Percentiles rank a stretch among this genome's conserved stretches.
Evolutionary conservation across 2,888 invertebrate genomes (phyloP).

Genomic region (Catocala nupta): DNA sequence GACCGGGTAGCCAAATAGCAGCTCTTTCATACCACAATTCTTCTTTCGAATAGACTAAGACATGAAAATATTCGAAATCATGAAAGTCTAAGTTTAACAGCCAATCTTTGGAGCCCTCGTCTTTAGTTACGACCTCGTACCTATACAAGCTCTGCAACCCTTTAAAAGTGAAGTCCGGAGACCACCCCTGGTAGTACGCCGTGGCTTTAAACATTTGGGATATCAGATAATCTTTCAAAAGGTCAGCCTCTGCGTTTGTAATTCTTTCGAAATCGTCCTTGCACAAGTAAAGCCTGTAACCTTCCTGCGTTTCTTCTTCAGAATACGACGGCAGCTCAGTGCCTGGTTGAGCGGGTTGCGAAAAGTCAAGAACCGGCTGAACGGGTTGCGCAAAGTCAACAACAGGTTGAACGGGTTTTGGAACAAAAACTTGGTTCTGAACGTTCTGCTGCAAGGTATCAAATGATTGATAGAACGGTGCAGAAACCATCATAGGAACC

Average conservation of each 20-base stretch:
- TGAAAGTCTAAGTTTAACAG: conserved; percentile 71
- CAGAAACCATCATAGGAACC: conserved; percentile 45
- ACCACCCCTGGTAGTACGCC: conserved; percentile 61
- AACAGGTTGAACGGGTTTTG: conserved; percentile 15
- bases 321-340: not conserved
- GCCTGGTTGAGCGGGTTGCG: not conserved
- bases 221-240: conserved; percentile 69
- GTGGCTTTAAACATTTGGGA: conserved; percentile 65
- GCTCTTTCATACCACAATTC: conserved; percentile 81
- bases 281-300: conserved; percentile 70
- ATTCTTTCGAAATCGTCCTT: conserved; percentile 76
- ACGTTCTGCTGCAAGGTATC: conserved; percentile 26
- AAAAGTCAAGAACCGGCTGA: not conserved
- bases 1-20: conserved; percentile 80
- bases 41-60: conserved; percentile 76
- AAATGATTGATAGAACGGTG: conserved; percentile 36
- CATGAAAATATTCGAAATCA: conserved; percentile 64
- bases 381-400: conserved; percentile 8
- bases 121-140: conserved; percentile 71
- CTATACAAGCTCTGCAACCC: conserved; percentile 69
- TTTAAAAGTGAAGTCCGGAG: conserved; percentile 72
- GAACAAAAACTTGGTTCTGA: conserved; percentile 14
- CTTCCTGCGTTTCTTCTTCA: conserved; percentile 35
- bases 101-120: conserved; percentile 72
- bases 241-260: conserved; percentile 59